These are phyloP conservation scores for Drosophila quadrilineata DNA, from an alignment of 1,140 invertebrate species.

Conservation along the genomic window DNA sequence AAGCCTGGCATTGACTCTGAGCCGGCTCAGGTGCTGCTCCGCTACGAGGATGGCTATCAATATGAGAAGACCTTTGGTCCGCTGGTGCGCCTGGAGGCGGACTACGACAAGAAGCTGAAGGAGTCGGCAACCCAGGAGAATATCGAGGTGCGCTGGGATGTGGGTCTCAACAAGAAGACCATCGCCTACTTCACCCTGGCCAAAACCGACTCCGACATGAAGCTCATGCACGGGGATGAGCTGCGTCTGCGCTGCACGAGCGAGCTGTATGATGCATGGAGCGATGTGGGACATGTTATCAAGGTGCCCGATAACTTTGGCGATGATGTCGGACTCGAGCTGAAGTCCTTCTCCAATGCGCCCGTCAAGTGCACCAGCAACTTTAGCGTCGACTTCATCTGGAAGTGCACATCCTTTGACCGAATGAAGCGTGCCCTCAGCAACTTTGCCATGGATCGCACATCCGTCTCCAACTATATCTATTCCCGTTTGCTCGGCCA, in stretches of 20 bases:
- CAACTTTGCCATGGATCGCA: constrained; percentile 98
- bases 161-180: constrained; percentile 98
- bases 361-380: constrained; percentile 96
- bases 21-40: constrained; percentile 95
- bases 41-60: constrained; percentile 99
- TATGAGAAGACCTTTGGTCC: constrained; percentile 99
- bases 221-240: constrained; percentile 99
- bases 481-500: constrained; percentile 98
- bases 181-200: constrained; percentile 99
- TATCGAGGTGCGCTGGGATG: constrained; percentile 99
- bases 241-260: constrained; percentile 95
- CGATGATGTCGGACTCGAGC: constrained; percentile 98
- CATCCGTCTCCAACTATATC: constrained; percentile 98
- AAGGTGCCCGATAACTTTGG: constrained; percentile 99
- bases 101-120: constrained; percentile 98
- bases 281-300: constrained; percentile 97
- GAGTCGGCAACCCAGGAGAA: constrained; percentile 99
- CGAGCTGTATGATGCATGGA: constrained; percentile 96
- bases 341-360: constrained; percentile 94
- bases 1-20: constrained; percentile 99
- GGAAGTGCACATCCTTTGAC: constrained; percentile 99
- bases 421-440: constrained; percentile 97
- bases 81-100: constrained; percentile 97
- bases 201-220: constrained; percentile 98
- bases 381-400: constrained; percentile 99